phyloP scores from a whole-genome alignment of 92 coral and sea anemone species.

The Zoanthus solanderi region DNA sequence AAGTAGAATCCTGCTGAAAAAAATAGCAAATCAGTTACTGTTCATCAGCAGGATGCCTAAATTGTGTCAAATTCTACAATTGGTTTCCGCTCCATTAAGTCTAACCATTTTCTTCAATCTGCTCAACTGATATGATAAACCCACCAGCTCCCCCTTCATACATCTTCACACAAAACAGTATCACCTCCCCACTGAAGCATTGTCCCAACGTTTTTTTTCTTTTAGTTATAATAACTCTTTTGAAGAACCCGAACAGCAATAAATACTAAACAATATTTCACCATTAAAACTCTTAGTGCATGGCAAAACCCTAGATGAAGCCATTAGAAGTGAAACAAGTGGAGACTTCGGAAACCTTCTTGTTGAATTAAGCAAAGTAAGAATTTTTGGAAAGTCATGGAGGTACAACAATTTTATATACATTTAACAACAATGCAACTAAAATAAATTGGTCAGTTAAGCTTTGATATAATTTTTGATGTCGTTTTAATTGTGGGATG shows the following conservation, averaged over 20 bases:
- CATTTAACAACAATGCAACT: background rate
- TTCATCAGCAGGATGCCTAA: no score
- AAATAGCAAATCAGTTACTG: no score
- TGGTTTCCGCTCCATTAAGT: no score
- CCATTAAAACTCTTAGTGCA: slow-evolving; percentile 56
- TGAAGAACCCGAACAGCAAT: background rate
- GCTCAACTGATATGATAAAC: no score
- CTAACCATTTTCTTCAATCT: no score
- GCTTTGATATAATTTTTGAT: background rate
- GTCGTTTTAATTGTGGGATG: background rate
- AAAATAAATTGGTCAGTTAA: background rate
- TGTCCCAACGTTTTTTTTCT: no score
- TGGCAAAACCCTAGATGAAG: slow-evolving; percentile 74
- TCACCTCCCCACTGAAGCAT: no score
- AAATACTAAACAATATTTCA: slow-evolving; percentile 32
- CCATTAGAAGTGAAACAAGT: slow-evolving; percentile 82
- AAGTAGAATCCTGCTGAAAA: no score
- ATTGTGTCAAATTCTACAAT: no score
- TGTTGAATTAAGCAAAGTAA: slow-evolving; percentile 80
- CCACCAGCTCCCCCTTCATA: no score
- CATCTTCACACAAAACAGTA: no score
- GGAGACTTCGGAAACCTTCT: slow-evolving; percentile 92
- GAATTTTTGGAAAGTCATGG: background rate
- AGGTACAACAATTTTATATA: no score
- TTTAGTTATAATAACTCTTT: background rate